phyloP scores from a whole-genome alignment of 2,888 invertebrate genomes.

The Drosophila multiciliata region DNA sequence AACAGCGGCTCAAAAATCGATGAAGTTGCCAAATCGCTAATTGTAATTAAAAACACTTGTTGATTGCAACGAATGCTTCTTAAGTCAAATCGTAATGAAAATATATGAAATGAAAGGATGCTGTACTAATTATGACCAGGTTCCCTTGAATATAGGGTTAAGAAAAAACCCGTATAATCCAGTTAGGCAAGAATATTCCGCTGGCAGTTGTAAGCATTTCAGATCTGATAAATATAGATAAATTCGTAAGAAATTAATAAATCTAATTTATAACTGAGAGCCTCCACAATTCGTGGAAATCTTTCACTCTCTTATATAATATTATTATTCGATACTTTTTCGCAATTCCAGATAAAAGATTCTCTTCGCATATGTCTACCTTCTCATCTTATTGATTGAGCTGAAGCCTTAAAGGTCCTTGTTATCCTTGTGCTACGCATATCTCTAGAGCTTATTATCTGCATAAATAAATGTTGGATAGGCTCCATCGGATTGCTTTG shows the following conservation, averaged over 20 bases:
- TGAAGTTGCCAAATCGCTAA: constrained; percentile 49
- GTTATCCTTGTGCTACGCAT: constrained; percentile 15
- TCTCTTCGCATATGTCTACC: neutral
- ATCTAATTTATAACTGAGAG: neutral
- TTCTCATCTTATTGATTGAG: neutral
- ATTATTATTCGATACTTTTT: neutral
- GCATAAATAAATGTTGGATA: constrained; percentile 50
- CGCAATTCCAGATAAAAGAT: neutral
- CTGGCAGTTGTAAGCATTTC: neutral
- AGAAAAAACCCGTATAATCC: no score
- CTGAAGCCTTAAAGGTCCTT: neutral
- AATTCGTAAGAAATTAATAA: neutral
- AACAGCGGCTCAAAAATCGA: neutral
- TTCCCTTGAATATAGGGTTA: neutral
- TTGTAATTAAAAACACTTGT: constrained; percentile 68
- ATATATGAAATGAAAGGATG: neutral
- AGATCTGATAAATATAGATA: neutral
- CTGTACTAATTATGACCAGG: neutral
- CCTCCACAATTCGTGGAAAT: neutral
- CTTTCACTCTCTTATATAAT: neutral
- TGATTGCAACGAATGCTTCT: constrained; percentile 32
- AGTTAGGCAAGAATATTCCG: neutral
- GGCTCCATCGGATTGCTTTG: constrained; percentile 32
- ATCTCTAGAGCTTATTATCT: constrained; percentile 43
- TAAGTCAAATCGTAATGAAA: neutral